Base-by-base conservation (phyloP, 2,888 invertebrate species). In the Girardia tigrina region DNA sequence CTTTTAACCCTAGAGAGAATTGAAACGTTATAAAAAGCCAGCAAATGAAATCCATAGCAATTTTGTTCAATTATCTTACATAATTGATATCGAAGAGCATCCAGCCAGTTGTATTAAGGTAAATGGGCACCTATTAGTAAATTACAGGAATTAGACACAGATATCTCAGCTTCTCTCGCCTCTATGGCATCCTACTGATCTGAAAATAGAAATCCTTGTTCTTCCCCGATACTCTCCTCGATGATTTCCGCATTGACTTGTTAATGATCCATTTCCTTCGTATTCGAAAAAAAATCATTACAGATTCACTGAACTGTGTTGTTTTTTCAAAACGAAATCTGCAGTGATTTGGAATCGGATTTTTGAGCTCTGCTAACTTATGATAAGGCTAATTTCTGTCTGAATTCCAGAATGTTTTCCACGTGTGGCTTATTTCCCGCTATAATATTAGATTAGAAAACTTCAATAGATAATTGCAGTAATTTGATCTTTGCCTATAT, bases 11-110 rank as follows among this genome's bases (percentile, higher is more conserved):
- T 12, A 56, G 56, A 56, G 56, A 56, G 56, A 56, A 56, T 56
- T 56, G 56, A 56, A 56, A 56, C n/a, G n/a, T 56, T 56, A 56
- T 56, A 56, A 56, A 56, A 56, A 56, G 56, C 56, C 56, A 56
- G 56, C 56, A 56, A 56, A 4, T 56, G 56, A 56, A 56, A 56
- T 56, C 56, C 56, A 56, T 56, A 56, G 56, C 56, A 56, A 56
- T 56, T 56, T 56, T 56, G 56, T 56, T 56, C 56, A 56, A 56
- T 56, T 56, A 56, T 56, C 56, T 56, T 56, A 56, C 23, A 56
- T 56, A 56, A 56, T 56, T 56, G 56, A 56, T 56, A 56, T 56
- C 56, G 56, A 56, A 56, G 56, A 56, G 56, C 56, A 56, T 56
- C 56, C 56, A 56, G 56, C 56, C 56, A 56, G 56, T 56, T 56